Conservation (phyloP, 2,113 vertebrate genomes). For the Rousettus leschenaultii region DNA sequence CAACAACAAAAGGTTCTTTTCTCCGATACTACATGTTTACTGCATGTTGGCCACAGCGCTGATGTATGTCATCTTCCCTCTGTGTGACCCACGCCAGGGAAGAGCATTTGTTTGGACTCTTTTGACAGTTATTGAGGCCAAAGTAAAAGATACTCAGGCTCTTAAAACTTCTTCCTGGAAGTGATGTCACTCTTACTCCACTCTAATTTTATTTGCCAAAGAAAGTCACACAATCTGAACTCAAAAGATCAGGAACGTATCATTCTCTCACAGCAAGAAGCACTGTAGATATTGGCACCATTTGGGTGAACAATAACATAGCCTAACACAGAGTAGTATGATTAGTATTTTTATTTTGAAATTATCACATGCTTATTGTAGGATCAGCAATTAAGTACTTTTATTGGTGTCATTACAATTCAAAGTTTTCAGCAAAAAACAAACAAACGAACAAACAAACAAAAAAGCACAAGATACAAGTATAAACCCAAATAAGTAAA, state of each 20-base stretch:
- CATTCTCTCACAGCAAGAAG: neutral
- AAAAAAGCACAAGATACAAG: neutral
- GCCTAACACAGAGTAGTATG: neutral
- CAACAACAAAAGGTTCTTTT: neutral
- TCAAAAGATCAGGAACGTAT: neutral
- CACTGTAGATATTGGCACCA: neutral
- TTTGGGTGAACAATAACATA: neutral
- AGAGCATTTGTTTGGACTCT: neutral
- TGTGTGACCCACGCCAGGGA: neutral
- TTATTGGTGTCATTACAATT: neutral
- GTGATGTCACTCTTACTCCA: neutral
- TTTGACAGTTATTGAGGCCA: neutral
- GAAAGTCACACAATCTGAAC: neutral
- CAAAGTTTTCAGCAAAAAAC: neutral
- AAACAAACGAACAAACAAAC: no score
- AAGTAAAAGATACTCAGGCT: neutral
- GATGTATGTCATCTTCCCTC: neutral
- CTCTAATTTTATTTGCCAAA: neutral
- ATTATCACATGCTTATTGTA: neutral
- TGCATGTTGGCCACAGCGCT: neutral
- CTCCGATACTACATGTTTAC: neutral
- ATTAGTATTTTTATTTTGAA: neutral
- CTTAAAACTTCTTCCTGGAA: neutral
- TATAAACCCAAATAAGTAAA: neutral
- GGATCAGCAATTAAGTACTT: neutral